Conservation (phyloP, 2,797 vertebrate genomes). For the Lacerta agilis region DNA sequence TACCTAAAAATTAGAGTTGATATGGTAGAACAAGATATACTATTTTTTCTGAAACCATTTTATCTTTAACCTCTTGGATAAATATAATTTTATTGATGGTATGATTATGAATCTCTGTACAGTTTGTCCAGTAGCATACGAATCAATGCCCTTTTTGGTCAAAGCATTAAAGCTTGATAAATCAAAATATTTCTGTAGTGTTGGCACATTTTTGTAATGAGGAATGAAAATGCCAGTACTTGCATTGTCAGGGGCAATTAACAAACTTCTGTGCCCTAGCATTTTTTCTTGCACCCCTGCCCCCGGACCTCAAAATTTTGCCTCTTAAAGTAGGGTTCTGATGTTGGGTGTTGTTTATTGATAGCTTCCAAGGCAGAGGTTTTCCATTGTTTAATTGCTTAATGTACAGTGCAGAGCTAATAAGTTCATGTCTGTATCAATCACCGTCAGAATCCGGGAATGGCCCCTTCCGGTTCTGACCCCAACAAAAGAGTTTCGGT, state of each 20-base stretch:
- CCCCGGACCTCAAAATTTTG: conserved; percentile 30
- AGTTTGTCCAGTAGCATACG: conserved; percentile 33
- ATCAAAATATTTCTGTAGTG: conserved; percentile 54
- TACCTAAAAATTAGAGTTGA: conserved; percentile 42
- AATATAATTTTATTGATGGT: neutral
- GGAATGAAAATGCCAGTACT: conserved; percentile 71
- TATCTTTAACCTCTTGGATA: accelerated
- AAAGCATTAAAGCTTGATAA: conserved; percentile 42
- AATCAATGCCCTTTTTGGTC: conserved; percentile 33
- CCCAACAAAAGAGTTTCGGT: too few relatives aligned
- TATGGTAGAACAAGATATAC: neutral
- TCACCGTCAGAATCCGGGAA: too few relatives aligned
- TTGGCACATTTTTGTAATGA: conserved; percentile 57
- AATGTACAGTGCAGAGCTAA: too few relatives aligned
- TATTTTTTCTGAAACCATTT: neutral
- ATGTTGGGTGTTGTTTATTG: conserved; percentile 3
- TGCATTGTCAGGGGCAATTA: conserved; percentile 64
- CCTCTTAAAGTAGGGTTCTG: conserved; percentile 20
- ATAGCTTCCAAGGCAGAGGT: neutral
- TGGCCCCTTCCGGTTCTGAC: too few relatives aligned
- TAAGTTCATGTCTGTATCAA: too few relatives aligned
- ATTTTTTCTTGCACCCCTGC: neutral
- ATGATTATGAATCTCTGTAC: conserved; percentile 41
- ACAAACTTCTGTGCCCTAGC: conserved; percentile 57
- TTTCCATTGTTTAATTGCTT: neutral